Conservation (phyloP, 2,797 vertebrate genomes). For the Siniperca obscura region DNA sequence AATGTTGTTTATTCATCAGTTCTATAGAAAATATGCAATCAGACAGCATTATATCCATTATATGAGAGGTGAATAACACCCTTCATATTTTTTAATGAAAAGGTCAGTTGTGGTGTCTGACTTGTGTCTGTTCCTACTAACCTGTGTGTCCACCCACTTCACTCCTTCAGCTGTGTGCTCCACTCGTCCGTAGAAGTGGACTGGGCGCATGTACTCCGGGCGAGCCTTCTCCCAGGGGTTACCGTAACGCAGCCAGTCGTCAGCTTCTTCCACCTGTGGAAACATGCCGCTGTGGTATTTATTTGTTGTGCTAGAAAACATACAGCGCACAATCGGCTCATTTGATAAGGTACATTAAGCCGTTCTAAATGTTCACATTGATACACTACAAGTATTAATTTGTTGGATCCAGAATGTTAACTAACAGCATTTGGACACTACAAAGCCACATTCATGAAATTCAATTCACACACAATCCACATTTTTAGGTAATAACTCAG, state of each 20-base stretch:
- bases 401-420: background rate
- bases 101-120: background rate
- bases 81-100: background rate
- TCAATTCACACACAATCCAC: no score
- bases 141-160: slow-evolving; percentile 94
- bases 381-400: no score
- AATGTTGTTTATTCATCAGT: background rate
- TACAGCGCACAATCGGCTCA: background rate
- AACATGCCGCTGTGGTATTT: fast-evolving
- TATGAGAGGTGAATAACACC: background rate
- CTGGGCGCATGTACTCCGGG: slow-evolving; percentile 91
- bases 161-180: slow-evolving; percentile 87
- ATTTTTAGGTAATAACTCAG: no score
- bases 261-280: slow-evolving; percentile 91
- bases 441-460: background rate
- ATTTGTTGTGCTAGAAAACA: background rate
- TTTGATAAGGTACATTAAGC: background rate
- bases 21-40: background rate
- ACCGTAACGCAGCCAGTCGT: slow-evolving; percentile 95
- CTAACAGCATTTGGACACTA: background rate
- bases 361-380: no score
- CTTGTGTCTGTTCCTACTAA: slow-evolving; percentile 40
- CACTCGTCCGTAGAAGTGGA: slow-evolving; percentile 92
- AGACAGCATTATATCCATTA: background rate
- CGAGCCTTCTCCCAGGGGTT: slow-evolving; percentile 97